Conservation (phyloP, 2,113 vertebrate species). For the Copsychus sechellarum region DNA sequence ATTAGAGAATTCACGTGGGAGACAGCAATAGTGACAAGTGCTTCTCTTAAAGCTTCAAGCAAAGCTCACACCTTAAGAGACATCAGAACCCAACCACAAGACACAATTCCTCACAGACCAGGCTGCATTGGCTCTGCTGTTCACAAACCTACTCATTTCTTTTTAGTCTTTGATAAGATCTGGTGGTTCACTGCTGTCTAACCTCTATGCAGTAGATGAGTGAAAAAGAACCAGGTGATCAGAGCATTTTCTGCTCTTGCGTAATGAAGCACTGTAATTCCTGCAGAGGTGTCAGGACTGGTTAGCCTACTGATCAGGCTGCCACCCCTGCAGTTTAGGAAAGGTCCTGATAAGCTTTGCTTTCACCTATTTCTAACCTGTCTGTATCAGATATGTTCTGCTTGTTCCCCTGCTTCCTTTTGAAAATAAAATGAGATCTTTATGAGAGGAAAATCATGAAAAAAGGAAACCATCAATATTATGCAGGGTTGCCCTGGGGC, state of each 20-base stretch:
- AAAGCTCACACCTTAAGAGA: background rate
- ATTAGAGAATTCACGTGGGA: background rate
- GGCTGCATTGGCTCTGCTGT: background rate
- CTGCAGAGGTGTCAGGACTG: background rate
- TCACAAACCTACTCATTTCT: background rate
- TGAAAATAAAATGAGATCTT: background rate
- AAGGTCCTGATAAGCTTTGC: background rate
- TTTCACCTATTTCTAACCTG: background rate
- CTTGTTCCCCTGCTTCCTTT: background rate
- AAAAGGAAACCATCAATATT: background rate
- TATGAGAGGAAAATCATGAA: background rate
- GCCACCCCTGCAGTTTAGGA: background rate
- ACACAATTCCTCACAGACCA: background rate
- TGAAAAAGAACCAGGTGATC: background rate
- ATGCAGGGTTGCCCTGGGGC: background rate
- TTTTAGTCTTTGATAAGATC: slow-evolving; percentile 24
- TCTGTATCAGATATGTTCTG: background rate
- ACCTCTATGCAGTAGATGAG: background rate
- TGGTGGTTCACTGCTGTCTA: background rate
- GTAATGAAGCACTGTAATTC: background rate
- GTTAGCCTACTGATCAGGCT: background rate
- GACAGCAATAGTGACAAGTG: background rate
- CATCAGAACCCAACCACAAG: background rate
- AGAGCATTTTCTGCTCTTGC: background rate
- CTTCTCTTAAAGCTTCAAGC: background rate